Base-by-base conservation (phyloP, 2,888 invertebrate genomes). In the Hyppa rectilinea region DNA sequence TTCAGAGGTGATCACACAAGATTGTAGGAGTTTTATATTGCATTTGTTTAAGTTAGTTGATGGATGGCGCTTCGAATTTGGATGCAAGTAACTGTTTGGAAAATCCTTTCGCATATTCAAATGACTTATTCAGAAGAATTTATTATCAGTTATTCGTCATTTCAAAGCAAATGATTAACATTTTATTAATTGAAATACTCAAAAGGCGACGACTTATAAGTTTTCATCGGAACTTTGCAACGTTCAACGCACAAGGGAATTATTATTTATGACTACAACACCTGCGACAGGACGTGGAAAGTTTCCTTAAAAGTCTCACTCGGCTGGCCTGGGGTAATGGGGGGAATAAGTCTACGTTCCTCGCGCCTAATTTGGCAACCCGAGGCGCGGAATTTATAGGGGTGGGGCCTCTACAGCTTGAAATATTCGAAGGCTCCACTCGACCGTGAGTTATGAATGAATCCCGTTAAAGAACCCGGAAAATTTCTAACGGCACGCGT, bases 281-380 rank as follows among this genome's bases (percentile, higher is more conserved):
- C 92, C 93, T 94, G 94, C 88, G 91, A 91, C 93, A 89, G 87
- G 88, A 89, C 89, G 91, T 89, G 89, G 87, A 89, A 92, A 93
- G 90, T 94, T 93, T 89, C 87, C 87, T 89, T 87, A 89, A 90
- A 90, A 92, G 91, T 92, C 89, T 87, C 88, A 87, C 88, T 87
- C 82, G 80, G 83, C 85, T 85, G 84, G 85, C 81, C 85, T 87
- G 82, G 89, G 87, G 92, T 93, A 94, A 94, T 94, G 93, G 93
- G 89, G 92, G 89, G 92, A 91, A 94, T 94, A 93, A 94, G 92
- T 93, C 92, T 93, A 89, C 92, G 90, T 91, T 94, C 90, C 95
- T 95, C 92, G 92, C 95, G 95, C 95, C 95, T 95, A 95, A 96
- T 95, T 96, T 96, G 95, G 95, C 95, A 95, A 92, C 94, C 94